phyloP scores from a whole-genome alignment of 2,113 vertebrate species.

The Platichthys flesus region DNA sequence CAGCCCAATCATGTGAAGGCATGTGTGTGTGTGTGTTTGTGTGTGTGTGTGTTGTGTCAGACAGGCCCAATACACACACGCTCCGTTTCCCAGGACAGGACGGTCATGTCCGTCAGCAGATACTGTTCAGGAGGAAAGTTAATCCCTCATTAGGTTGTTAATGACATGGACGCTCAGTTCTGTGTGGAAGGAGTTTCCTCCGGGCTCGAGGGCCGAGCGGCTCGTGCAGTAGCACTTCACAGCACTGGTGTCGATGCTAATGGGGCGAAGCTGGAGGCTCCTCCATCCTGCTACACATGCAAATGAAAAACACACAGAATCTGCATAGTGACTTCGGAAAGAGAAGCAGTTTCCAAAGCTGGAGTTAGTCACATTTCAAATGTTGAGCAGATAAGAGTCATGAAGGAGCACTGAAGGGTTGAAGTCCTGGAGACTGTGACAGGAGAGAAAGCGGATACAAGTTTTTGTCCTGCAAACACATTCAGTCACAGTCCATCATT shows the following conservation, averaged over 20 bases:
- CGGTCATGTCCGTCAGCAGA: slow-evolving; percentile 10
- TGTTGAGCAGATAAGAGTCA: slow-evolving; percentile 4
- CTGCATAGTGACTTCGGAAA: slow-evolving; percentile 26
- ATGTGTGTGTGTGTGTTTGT: neutral
- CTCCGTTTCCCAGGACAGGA: slow-evolving; percentile 2
- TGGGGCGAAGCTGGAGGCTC: neutral
- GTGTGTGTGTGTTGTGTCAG: slow-evolving; percentile 43
- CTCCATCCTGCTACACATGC: slow-evolving; percentile 35
- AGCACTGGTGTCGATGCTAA: slow-evolving; percentile 63
- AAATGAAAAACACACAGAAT: slow-evolving; percentile 61
- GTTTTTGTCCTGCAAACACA: no score
- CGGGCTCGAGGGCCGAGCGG: slow-evolving; percentile 17
- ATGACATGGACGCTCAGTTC: slow-evolving; percentile 44
- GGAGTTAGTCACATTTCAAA: slow-evolving; percentile 33
- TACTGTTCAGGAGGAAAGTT: slow-evolving; percentile 34
- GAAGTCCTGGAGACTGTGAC: no score
- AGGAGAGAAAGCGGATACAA: no score
- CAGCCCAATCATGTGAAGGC: neutral
- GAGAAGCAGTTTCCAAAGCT: neutral
- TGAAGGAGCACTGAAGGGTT: neutral
- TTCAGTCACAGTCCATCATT: no score
- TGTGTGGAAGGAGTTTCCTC: slow-evolving; percentile 7
- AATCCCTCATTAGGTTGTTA: slow-evolving; percentile 77
- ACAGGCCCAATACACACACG: slow-evolving; percentile 73
- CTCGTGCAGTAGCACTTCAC: slow-evolving; percentile 59